Conservation (phyloP, 2,888 invertebrate genomes). For the Drosophila birchii region DNA sequence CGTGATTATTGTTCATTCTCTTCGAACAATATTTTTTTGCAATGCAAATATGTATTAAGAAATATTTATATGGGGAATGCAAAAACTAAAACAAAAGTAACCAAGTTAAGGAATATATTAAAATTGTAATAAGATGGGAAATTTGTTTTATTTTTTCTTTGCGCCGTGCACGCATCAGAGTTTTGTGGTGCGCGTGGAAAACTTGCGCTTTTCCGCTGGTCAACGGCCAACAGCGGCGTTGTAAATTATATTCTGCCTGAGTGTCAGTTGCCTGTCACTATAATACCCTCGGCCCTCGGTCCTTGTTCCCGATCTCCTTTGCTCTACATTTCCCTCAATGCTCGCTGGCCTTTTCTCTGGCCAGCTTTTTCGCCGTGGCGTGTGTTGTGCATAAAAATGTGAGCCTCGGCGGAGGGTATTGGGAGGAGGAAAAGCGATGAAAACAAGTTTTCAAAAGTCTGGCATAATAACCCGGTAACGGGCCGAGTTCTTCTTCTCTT, state of each 20-base stretch:
- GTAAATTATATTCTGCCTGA: slow-evolving; percentile 66
- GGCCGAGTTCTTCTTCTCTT: neutral
- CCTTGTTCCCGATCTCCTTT: slow-evolving; percentile 1
- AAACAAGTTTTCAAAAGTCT: slow-evolving; percentile 55
- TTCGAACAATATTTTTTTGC: too few relatives aligned
- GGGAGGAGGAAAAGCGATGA: slow-evolving; percentile 24
- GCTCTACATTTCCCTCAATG: slow-evolving; percentile 8
- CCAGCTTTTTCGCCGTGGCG: neutral
- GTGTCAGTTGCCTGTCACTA: slow-evolving; percentile 61
- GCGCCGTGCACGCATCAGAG: slow-evolving; percentile 3
- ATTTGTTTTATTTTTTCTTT: neutral
- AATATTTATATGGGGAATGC: neutral
- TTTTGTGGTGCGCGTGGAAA: slow-evolving; percentile 39
- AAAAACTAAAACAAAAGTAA: neutral
- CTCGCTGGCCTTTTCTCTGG: neutral
- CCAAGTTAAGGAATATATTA: neutral
- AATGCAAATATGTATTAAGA: too few relatives aligned
- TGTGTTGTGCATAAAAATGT: slow-evolving; percentile 48
- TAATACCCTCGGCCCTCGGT: slow-evolving; percentile 4
- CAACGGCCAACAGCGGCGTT: slow-evolving; percentile 34
- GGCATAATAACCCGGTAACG: slow-evolving; percentile 51
- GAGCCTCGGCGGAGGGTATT: too few relatives aligned
- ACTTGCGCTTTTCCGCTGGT: slow-evolving; percentile 44
- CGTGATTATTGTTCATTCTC: too few relatives aligned
- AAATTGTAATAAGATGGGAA: neutral